A percentile compares a stretch with the other conserved stretches of the same genome.
These are phyloP conservation scores for Agapornis roseicollis DNA, from an alignment of 2,113 vertebrate genomes.

Conservation along the genomic window DNA sequence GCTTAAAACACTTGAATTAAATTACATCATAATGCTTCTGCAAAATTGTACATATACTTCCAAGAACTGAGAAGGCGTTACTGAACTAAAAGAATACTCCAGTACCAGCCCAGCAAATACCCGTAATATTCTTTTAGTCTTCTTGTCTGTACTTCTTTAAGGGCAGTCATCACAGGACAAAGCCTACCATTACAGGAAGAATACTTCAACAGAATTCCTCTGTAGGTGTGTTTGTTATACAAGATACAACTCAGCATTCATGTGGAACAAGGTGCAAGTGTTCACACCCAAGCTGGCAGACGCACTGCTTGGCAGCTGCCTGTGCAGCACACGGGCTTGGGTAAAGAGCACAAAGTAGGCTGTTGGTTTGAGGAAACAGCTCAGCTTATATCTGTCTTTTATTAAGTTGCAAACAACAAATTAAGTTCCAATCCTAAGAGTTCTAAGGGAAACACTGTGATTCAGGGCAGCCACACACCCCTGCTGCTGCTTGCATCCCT, in stretches of 20 bases:
- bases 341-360: not conserved
- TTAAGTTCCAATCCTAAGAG: not conserved
- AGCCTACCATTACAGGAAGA: not conserved
- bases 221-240: not conserved
- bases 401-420: not conserved
- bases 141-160: not conserved
- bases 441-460: not conserved
- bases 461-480: not conserved
- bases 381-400: not conserved
- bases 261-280: not conserved
- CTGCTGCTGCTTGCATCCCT: not conserved
- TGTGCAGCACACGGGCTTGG: not conserved
- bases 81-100: constrained; percentile 38
- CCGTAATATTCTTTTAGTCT: not conserved
- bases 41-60: constrained; percentile 18
- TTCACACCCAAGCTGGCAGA: not conserved
- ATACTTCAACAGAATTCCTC: not conserved
- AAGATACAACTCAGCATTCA: not conserved
- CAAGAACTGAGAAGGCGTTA: not conserved
- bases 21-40: constrained; percentile 58
- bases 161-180: not conserved
- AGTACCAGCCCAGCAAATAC: constrained; percentile 26
- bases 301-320: not conserved
- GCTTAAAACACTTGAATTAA: constrained; percentile 60
- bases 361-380: not conserved